Evolutionary conservation across 1,140 invertebrate genomes (phyloP), one percentile per base, ranked within the genome.

Genomic region (Gryllus bimaculatus): DNA sequence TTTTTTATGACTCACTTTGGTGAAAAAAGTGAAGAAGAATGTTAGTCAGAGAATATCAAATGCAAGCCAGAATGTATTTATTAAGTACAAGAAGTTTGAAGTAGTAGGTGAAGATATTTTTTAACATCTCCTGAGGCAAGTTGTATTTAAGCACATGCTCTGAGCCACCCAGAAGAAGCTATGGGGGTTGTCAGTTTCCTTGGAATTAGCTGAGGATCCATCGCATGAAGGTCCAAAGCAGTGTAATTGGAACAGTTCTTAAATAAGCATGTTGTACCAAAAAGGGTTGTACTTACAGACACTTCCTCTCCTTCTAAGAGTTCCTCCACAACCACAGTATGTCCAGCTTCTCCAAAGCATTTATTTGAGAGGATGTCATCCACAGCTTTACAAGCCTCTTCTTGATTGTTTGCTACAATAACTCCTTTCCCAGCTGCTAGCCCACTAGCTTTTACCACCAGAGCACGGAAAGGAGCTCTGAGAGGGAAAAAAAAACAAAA

Each of bases 351-450:
- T 0, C 95, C 95, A 87, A 95, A 97, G 83, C 92, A 93, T 77
- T 90, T 90, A 7, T 91, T 85, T 0, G 87, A 91, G 54, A 97
- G 85, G 80, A 98, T 95, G 77, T 92, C 90, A 81, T 94, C 92
- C 0, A 97, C 93, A 8, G 95, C 94, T 76, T 88, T 83, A 83
- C 92, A 93, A 21, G 97, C 97, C 85, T 97, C 94, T 10, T 91
- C 86, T 80, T 88, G 90, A 83, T 88, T 90, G 47, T 89, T 83
- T 0, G 95, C 94, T 12, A 99, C 94, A 21, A 98, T 90, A 8
- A 99, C 97, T 13, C 98, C 98, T 88, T 99, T 99, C 7, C 98
- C 98, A 10, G 95, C 96, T 21, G 97, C 97, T 78, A 99, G 87
- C 6, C 98, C 98, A 82, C 93, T 92, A 7, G 97, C 97, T 87